Evolutionary conservation across 1,140 invertebrate species (phyloP).

Genomic region (Plectrocnemia conspersa): DNA sequence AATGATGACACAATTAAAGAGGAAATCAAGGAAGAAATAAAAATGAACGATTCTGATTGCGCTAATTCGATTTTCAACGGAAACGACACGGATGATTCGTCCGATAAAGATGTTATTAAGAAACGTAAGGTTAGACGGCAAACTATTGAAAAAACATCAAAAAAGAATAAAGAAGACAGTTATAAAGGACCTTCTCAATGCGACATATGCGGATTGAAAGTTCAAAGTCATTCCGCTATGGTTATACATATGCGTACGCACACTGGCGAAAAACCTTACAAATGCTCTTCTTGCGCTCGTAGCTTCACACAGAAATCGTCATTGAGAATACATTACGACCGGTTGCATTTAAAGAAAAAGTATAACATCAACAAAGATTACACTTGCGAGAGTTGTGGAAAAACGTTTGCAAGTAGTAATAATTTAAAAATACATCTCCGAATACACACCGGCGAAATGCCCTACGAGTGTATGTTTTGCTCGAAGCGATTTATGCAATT

Average conservation of each 20-base stretch:
- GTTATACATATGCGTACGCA: conserved; percentile 41
- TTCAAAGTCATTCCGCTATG: conserved; percentile 42
- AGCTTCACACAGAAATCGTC: conserved; percentile 5
- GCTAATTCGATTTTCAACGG: too few species aligned
- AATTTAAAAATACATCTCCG: conserved; percentile 50
- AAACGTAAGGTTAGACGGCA: too few species aligned
- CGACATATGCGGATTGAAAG: not conserved
- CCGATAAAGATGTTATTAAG: too few species aligned
- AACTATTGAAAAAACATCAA: too few species aligned
- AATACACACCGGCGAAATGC: conserved; percentile 36
- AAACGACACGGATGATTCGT: too few species aligned
- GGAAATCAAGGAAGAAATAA: not conserved
- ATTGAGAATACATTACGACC: not conserved
- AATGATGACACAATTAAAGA: not conserved
- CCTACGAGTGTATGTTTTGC: conserved; percentile 36
- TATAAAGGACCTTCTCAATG: not conserved
- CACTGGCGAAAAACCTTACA: conserved; percentile 41
- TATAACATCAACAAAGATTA: conserved; percentile 35
- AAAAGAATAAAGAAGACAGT: too few species aligned
- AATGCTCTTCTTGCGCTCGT: conserved; percentile 39
- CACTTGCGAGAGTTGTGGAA: conserved; percentile 43
- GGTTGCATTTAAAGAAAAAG: not conserved
- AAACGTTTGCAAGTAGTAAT: conserved; percentile 42
- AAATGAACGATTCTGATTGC: not conserved
- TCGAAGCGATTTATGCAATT: conserved; percentile 40